Evolutionary conservation across 2,113 vertebrate species (phyloP).

Genomic region (Terrapene triunguis): DNA sequence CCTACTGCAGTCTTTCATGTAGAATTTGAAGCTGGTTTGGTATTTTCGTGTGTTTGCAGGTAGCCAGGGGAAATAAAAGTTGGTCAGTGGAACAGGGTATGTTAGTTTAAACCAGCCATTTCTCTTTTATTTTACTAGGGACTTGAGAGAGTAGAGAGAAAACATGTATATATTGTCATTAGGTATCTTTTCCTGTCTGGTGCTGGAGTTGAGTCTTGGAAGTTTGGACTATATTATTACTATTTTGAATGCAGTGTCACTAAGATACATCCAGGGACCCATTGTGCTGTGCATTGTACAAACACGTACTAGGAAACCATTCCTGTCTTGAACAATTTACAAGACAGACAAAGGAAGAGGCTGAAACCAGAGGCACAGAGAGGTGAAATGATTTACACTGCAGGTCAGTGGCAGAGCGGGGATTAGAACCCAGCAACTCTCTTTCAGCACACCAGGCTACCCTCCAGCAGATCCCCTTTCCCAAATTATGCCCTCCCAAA

Average conservation of each 20-base stretch:
- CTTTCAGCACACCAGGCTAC: fast-evolving
- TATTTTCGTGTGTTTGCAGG: not conserved
- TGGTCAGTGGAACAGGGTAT: conserved; percentile 51
- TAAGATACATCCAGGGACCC: not conserved
- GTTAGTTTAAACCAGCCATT: not conserved
- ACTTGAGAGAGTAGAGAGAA: not conserved
- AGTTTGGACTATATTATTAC: not conserved
- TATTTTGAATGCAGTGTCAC: not conserved
- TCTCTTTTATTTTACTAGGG: not conserved
- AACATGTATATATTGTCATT: not conserved
- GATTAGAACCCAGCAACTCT: not conserved
- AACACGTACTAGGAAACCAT: no score
- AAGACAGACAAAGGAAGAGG: not conserved
- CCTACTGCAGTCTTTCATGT: fast-evolving
- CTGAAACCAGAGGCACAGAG: not conserved
- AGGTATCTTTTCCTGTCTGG: not conserved
- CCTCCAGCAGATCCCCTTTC: not conserved
- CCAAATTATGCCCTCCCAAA: not conserved
- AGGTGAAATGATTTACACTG: not conserved
- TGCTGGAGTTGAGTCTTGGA: conserved; percentile 13
- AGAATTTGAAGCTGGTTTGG: not conserved
- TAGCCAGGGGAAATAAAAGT: conserved; percentile 53
- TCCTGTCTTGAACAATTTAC: fast-evolving
- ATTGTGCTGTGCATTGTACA: not conserved
- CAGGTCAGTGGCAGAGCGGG: not conserved